phyloP scores from a whole-genome alignment of 2,888 invertebrate genomes.

The Lycocerus yunnanus region DNA sequence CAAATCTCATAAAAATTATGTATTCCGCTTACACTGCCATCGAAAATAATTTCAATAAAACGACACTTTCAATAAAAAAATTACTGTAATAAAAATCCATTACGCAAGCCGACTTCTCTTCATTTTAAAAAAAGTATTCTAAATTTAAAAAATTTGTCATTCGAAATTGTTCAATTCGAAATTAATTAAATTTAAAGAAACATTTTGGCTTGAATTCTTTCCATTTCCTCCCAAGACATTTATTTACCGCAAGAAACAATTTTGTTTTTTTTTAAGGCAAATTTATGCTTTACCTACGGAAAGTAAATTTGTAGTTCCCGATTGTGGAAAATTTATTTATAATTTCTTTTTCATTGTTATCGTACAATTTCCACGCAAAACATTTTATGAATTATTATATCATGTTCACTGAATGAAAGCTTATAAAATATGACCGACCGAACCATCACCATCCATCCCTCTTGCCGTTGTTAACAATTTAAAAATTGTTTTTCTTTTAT shows the following conservation, averaged over 20 bases:
- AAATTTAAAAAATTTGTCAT: neutral
- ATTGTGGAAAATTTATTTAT: neutral
- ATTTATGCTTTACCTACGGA: neutral
- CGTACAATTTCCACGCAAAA: neutral
- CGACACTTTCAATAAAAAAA: neutral
- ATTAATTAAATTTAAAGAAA: neutral
- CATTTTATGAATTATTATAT: conserved; percentile 1
- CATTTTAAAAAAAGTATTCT: neutral
- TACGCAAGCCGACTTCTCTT: neutral
- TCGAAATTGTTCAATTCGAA: neutral
- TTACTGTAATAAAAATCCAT: neutral
- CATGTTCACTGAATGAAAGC: neutral
- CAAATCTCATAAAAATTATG: neutral
- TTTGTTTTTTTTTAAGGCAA: neutral
- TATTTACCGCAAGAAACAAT: neutral
- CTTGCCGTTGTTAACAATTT: neutral
- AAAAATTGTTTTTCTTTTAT: neutral
- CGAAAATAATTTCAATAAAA: neutral
- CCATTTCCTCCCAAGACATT: neutral
- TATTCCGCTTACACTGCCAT: neutral
- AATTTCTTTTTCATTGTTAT: conserved; percentile 1
- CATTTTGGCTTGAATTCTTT: neutral
- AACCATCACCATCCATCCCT: neutral
- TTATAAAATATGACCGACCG: neutral
- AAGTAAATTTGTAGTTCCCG: neutral